Base-by-base conservation (phyloP, 2,797 vertebrate genomes). In the Dermochelys coriacea region DNA sequence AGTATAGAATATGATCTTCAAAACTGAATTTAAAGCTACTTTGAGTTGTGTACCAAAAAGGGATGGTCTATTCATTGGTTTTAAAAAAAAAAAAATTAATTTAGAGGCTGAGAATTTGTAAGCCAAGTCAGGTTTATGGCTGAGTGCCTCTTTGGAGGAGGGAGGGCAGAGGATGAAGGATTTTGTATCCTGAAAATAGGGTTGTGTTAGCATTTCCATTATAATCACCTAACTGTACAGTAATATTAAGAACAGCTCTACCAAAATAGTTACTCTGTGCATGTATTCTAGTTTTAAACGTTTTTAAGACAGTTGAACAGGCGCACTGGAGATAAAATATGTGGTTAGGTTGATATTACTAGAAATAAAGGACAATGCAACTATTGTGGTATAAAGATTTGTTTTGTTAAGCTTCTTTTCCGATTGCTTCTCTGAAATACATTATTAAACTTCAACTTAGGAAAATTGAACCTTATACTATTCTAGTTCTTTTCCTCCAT, bases 251-350 rank as follows among this genome's bases (percentile, higher is more conserved):
- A 80, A 50, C n/a, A 49, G 54, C n/a, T 25, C 16, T 93, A 8
- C 41, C 34, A 88, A 82, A 86, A 81, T 83, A 68, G 6, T 78
- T 85, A 81, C 4, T 25, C 8, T 79, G 54, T 61, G n/a, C n/a
- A 31, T 87, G 92, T 57, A 91, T 6, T 8, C 18, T 0, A 0
- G 31, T 87, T 94, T 21, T 82, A 25, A 11, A 25, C 84, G 21
- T 87, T 77, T 89, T 77, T 89, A 81, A 59, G 79, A 74, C 45
- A 61, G 47, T 84, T 82, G 89, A 80, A 18, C 68, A 87, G 31
- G 16, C 34, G 5, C 25, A 41, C 2, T 25, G 2, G 4, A 1
- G 47, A 37, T 87, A 64, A 91, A 94, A 74, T 86, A 45, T 50
- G 10, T 54, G 45, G 15, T 27, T 87, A 85, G 41, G 50, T 15